Base-by-base conservation (phyloP, 2,888 invertebrate species). In the Matsumyia berberina region DNA sequence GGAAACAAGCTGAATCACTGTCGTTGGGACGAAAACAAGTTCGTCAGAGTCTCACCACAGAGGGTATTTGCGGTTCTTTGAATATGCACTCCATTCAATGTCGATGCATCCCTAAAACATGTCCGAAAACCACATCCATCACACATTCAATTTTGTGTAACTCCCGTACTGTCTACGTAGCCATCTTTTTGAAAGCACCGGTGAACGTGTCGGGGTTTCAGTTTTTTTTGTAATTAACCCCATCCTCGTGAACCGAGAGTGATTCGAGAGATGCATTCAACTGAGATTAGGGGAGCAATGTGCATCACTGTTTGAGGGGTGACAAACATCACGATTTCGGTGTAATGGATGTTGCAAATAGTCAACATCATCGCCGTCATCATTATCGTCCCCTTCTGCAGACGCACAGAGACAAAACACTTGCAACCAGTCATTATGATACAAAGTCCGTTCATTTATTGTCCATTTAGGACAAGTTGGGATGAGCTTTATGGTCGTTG, bases 121-220 rank as follows among this genome's bases (percentile, higher is more conserved):
- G 85, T 76, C 55, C 37, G 33, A 44, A 64, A 80, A 76, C 85
- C 85, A 46, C 85, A 85, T 79, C 67, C 80, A 79, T 83, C 83
- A 83, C 73, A 79, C 62, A 79, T 79, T 35, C 73, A 73, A 79
- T 83, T 73, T 83, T 19, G 67, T 82, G 58, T 69, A 51, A 60
- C 66, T 72, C 46, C 17, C n/a, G 62, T 17, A 19, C 39, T 76
- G 53, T 55, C 35, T 44, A 42, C 53, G 51, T 12, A 55, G 17
- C 29, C 49, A 70, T 72, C 82, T 55, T 49, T 76, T 49, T 42
- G 35, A 29, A 19, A 35, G 64, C 46, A 81, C 9, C 49, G 17
- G 33, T 69, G 69, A 29, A 66, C 42, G 73, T 66, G 42, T 64
- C 39, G 46, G 31, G 15, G 51, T n/a, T 64, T 64, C 3, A 17